Base-by-base conservation (phyloP, 2,113 vertebrate genomes). In the Sinosuthora webbiana region DNA sequence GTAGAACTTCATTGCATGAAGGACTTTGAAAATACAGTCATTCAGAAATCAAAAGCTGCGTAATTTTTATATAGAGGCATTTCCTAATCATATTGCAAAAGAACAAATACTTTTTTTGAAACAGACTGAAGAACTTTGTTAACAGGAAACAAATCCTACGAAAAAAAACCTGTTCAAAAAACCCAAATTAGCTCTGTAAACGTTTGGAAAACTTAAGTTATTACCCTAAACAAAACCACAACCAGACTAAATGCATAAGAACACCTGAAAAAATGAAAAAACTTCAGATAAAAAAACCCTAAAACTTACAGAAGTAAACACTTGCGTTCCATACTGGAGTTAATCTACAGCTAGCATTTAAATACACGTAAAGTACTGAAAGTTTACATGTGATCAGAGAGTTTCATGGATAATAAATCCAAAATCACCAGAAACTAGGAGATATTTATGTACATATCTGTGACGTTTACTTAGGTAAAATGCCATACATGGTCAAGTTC, bases 361-460 rank as follows among this genome's bases (percentile, higher is more conserved):
- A 74, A 41, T 27, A 77, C 1, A 2, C 0, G 0, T 65, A 62
- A 62, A 3, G 1, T 49, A 57, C 27, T 87, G 37, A 17, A 87
- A 62, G 11, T 3, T 10, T n/a, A 47, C 13, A 41, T 13, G 11
- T 27, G 31, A 87, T 3, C 13, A 49, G n/a, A 52, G 35, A 69
- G 49, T 78, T 81, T 83, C 11, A 78, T 27, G 28, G 50, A 74
- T 22, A 33, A 74, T 35, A 80, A 87, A 87, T 44, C 17, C 35
- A 56, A 57, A 81, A 69, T n/a, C 50, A 65, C 28, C n/a, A 68
- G 23, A 65, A 89, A 69, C 14, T 31, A 25, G 30, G 33, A 63
- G 5, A 20, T 24, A 18, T 30, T 11, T 17, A 24, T 27, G 11
- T 7, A 7, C 21, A 41, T 41, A 15, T 7, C 10, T 28, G 12